These are phyloP conservation scores for Rhingia campestris DNA, from an alignment of 2,888 invertebrate genomes.

Conservation along the genomic window DNA sequence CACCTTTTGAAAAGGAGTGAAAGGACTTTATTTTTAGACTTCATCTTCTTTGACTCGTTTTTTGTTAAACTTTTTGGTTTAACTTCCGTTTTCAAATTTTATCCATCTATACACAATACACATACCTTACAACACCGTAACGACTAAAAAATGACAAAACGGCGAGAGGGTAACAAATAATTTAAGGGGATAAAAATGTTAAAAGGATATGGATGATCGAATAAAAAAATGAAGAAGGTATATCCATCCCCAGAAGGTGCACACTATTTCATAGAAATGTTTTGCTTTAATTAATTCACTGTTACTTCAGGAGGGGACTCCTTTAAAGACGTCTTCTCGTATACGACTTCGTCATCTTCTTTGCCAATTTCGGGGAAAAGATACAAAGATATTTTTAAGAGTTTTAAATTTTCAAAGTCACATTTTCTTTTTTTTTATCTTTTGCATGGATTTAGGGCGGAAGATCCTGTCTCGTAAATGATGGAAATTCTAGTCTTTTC, in stretches of 20 bases:
- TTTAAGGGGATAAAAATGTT: slow-evolving; percentile 64
- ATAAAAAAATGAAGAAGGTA: neutral
- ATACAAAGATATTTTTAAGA: slow-evolving; percentile 21
- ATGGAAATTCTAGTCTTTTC: slow-evolving; percentile 45
- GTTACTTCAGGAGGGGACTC: slow-evolving; percentile 44
- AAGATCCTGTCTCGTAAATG: slow-evolving; percentile 49
- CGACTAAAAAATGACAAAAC: slow-evolving; percentile 19
- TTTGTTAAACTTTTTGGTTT: slow-evolving; percentile 6
- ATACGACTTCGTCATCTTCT: slow-evolving; percentile 37
- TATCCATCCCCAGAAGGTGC: slow-evolving; percentile 23
- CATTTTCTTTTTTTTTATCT: slow-evolving; percentile 5
- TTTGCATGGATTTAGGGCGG: neutral
- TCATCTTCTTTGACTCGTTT: slow-evolving; percentile 10
- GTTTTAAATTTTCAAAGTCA: slow-evolving; percentile 13
- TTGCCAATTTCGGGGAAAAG: slow-evolving; percentile 28
- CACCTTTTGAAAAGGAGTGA: slow-evolving; percentile 73
- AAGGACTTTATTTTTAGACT: slow-evolving; percentile 68
- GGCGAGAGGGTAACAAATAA: slow-evolving; percentile 51
- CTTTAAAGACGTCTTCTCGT: slow-evolving; percentile 35
- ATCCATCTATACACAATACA: neutral
- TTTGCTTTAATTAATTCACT: slow-evolving; percentile 73
- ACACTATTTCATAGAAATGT: slow-evolving; percentile 70
- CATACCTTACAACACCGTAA: neutral
- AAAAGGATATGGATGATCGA: slow-evolving; percentile 45
- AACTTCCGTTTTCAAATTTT: neutral